Evolutionary conservation across 2,113 vertebrate species (phyloP), one percentile per base, ranked within the genome.

Genomic region (Phoxinus phoxinus): DNA sequence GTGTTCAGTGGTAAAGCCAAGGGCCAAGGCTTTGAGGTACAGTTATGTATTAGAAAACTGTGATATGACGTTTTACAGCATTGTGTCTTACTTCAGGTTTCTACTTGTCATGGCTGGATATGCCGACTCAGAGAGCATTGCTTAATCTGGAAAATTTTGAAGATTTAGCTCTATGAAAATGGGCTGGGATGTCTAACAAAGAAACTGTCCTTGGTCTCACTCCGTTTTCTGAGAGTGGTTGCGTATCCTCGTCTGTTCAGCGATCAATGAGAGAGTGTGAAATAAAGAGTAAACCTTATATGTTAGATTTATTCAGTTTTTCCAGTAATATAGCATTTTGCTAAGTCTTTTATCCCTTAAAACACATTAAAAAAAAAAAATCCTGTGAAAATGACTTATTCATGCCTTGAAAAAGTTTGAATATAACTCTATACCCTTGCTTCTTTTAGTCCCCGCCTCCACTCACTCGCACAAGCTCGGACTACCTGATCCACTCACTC

Each of bases 121-220:
- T 74, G 72, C 12, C 27, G 71, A 25, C 71, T 73, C 71, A 46
- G 12, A 74, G 41, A 44, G 41, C 2, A 48, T 74, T 74, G 41
- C 72, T 48, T 74, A 74, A 74, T 74, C n/a, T 74, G 72, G 72
- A 74, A 74, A 17, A 15, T 27, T 48, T 48, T 25, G 2, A 74
- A n/a, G 72, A 74, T 74, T 74, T 74, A 46, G 41, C 41, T 74
- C n/a, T 74, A 41, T 74, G 72, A n/a, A 74, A 48, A 27, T 74
- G 41, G 75, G 9, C 75, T 78, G 51, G 51, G 75, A 37, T n/a
- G 51, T 48, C 72, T 46, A 46, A 8, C 23, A 46, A 6, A n/a
- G 17, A 23, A 35, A 56, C 6, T 58, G 75, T 32, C 75, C 51
- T 78, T n/a, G 51, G 75, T 58, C 75, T 72, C 4, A 13, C 35